phyloP scores from a whole-genome alignment of 2,113 vertebrate genomes.

The Chloroceryle aenea region DNA sequence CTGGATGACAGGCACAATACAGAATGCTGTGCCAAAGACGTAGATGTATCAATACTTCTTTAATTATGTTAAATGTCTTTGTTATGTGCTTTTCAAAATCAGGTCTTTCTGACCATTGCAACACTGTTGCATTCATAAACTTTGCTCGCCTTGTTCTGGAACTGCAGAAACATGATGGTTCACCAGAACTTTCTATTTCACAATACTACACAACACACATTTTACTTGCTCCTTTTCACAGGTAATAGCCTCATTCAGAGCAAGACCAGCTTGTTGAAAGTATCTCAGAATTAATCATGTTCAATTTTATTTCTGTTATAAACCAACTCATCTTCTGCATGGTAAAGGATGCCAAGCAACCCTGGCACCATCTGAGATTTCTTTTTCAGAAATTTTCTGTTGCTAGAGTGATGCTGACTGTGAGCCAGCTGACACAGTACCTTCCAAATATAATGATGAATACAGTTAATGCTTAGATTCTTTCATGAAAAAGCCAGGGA shows the following conservation, averaged over 20 bases:
- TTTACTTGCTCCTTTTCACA: background rate
- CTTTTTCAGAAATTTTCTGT: slow-evolving; percentile 44
- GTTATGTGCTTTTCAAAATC: background rate
- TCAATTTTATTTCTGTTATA: slow-evolving; percentile 50
- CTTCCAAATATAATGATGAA: slow-evolving; percentile 45
- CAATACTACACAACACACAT: background rate
- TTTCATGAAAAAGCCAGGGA: background rate
- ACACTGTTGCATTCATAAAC: background rate
- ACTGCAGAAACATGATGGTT: background rate
- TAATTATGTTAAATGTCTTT: background rate
- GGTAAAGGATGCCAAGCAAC: slow-evolving; percentile 41
- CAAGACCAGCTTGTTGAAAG: background rate
- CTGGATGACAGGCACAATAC: background rate
- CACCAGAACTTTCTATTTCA: background rate
- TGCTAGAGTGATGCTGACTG: slow-evolving; percentile 57
- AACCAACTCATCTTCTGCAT: slow-evolving; percentile 39
- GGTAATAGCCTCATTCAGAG: slow-evolving; percentile 7
- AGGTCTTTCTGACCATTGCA: background rate
- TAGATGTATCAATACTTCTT: background rate
- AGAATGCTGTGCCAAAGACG: background rate
- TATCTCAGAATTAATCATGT: background rate
- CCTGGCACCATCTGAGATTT: slow-evolving; percentile 31
- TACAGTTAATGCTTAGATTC: slow-evolving; percentile 6
- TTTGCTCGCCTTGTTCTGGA: background rate
- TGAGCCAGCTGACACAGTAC: slow-evolving; percentile 47